Evolutionary conservation across 2,113 vertebrate genomes (phyloP), one percentile per base, ranked within the genome.

Genomic region (Podilymbus podiceps): DNA sequence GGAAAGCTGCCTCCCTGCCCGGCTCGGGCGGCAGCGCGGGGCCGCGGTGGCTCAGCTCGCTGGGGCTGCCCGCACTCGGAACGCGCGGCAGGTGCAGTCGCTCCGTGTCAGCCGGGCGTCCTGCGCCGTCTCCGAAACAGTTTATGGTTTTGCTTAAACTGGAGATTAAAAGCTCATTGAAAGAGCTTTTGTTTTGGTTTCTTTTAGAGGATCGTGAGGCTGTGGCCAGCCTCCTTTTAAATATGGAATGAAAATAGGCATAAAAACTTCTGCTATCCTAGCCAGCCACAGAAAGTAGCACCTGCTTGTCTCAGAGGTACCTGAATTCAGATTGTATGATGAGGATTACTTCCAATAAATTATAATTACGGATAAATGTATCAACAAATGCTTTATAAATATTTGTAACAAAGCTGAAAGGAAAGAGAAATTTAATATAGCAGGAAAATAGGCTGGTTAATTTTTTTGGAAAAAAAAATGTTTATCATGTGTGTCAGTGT

Each of bases 81-180:
- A 40, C 1, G 4, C 0, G 12, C 68, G 38, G 85, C 68, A 56
- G 85, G 64, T 94, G 72, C 67, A 23, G 85, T 30, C 0, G 0
- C 31, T 24, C 44, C 3, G 0, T 1, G 10, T n/a, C 53, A 19
- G 55, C 55, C 0, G 0, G 30, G 25, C 2, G 1, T 31, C 52
- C 40, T 44, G 49, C 5, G 1, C 28, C 6, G 3, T 68, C 44
- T 40, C 75, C 4, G 0, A 5, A 56, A 46, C 1, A 2, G 8
- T 6, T 84, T 12, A 23, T 46, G 56, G 38, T 23, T 90, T 59
- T 35, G 11, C 78, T 67, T 60, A 22, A 69, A 12, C 28, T 42
- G 35, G 38, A 92, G 46, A 24, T 58, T 85, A 60, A 82, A 50
- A 63, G 69, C 7, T 56, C 30, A 0, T 9, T 18, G 46, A 66